phyloP scores from a whole-genome alignment of 2,797 vertebrate genomes.

The Merluccius polli region DNA sequence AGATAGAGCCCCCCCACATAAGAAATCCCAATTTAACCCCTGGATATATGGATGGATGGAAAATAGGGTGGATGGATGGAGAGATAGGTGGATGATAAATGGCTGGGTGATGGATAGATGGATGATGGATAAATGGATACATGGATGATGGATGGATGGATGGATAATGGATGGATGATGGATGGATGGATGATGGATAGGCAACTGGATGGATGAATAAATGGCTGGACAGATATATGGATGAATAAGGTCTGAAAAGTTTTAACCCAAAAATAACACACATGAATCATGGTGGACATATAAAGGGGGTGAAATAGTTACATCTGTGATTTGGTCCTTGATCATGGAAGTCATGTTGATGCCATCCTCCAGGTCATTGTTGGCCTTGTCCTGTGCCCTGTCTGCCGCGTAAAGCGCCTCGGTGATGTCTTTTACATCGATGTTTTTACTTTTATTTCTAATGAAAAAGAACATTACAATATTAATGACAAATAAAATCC shows the following conservation, averaged over 20 bases:
- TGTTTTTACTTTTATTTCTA: conserved; percentile 69
- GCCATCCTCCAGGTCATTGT: conserved; percentile 51
- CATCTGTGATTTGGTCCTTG: conserved; percentile 59
- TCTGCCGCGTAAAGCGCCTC: conserved; percentile 62
- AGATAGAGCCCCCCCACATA: too few relatives aligned
- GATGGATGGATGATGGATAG: not conserved
- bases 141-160: not conserved
- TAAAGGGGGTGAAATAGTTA: conserved; percentile 45
- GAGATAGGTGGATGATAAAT: not conserved
- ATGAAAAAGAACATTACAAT: conserved; percentile 39
- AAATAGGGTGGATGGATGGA: not conserved
- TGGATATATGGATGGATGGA: not conserved
- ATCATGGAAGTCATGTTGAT: conserved; percentile 46
- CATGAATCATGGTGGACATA: not conserved
- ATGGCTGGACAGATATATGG: too few relatives aligned
- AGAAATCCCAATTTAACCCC: too few relatives aligned
- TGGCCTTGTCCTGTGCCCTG: conserved; percentile 59
- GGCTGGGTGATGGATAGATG: not conserved
- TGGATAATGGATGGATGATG: not conserved
- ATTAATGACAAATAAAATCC: not conserved
- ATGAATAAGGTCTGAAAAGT: not conserved
- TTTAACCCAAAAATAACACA: not conserved
- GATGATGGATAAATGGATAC: not conserved
- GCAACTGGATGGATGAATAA: not conserved
- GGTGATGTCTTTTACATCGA: conserved; percentile 59